phyloP scores from a whole-genome alignment of 2,888 invertebrate genomes.

The Clistopyga incitator region DNA sequence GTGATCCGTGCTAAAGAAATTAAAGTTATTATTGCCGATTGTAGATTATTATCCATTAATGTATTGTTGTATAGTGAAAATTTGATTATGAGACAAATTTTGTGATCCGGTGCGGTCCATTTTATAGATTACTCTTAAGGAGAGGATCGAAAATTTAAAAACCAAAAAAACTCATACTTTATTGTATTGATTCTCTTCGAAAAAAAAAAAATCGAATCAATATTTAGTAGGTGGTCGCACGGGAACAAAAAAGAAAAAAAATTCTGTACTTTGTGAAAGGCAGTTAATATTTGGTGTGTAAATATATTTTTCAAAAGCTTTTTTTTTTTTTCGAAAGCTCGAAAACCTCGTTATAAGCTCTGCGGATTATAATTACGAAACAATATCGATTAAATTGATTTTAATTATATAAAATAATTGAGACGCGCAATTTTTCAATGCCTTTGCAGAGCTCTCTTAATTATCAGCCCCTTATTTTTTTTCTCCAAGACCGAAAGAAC shows the following conservation, averaged over 20 bases:
- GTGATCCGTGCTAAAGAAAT: conserved; percentile 53
- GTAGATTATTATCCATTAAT: conserved; percentile 63
- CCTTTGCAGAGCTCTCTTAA: background rate
- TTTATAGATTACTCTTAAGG: conserved; percentile 37
- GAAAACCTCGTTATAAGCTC: too few species aligned
- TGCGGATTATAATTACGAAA: too few species aligned
- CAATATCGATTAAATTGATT: too few species aligned
- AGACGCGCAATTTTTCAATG: too few species aligned
- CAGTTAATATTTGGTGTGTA: background rate
- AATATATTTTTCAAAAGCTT: background rate
- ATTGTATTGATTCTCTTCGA: background rate
- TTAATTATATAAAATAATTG: too few species aligned
- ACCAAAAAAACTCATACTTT: background rate
- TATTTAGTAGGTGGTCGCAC: conserved; percentile 17
- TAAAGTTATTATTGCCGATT: conserved; percentile 59
- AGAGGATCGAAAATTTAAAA: background rate
- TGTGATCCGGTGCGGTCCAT: conserved; percentile 20
- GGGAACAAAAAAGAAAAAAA: conserved; percentile 26
- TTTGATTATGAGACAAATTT: conserved; percentile 27
- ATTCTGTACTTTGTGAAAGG: background rate
- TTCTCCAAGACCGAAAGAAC: background rate
- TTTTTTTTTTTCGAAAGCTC: too few species aligned
- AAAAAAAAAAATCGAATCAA: conserved; percentile 14
- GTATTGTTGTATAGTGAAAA: conserved; percentile 60
- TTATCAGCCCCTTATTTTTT: background rate